Conservation (phyloP, 2,113 vertebrate genomes). For the Neomonachus schauinslandi region DNA sequence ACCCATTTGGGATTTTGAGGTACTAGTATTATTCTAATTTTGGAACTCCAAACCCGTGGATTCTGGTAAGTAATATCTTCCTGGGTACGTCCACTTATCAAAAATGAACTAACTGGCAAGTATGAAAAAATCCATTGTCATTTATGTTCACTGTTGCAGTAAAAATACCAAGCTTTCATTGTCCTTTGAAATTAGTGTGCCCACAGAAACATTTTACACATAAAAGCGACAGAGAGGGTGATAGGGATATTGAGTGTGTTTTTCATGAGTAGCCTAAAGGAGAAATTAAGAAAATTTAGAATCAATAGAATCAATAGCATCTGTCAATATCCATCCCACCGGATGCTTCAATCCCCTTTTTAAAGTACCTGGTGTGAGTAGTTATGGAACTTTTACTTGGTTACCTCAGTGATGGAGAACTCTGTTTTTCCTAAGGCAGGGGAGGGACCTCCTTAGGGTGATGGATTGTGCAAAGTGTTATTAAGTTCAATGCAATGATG, state of each 20-base stretch:
- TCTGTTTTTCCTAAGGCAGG: neutral
- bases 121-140: neutral
- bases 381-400: neutral
- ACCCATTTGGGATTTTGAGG: neutral
- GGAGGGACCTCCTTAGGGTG: neutral
- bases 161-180: neutral
- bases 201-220: neutral
- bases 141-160: neutral
- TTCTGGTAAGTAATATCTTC: neutral
- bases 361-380: neutral
- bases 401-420: neutral
- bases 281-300: constrained; percentile 6
- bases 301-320: neutral
- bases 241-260: neutral
- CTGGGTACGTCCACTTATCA: neutral
- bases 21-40: neutral
- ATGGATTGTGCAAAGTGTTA: neutral
- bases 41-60: neutral
- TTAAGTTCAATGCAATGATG: neutral
- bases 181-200: neutral
- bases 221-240: neutral
- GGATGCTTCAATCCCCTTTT: neutral
- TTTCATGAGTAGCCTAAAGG: neutral
- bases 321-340: neutral
- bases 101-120: neutral